These are phyloP conservation scores for Cheilosia grossa DNA, from an alignment of 2,888 invertebrate species.

Conservation along the genomic window DNA sequence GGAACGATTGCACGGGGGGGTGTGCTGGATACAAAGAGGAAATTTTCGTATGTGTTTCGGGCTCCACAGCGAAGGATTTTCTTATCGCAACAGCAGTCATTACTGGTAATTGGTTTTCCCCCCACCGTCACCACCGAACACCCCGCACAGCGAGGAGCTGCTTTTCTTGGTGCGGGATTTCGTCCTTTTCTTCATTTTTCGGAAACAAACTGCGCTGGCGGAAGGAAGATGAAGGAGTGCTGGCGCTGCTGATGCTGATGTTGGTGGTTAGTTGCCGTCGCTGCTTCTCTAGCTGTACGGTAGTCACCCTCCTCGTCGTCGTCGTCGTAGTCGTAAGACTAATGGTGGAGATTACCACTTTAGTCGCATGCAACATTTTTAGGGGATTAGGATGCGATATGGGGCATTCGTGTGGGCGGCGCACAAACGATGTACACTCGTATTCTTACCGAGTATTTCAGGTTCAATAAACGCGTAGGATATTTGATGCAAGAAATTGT, in stretches of 20 bases:
- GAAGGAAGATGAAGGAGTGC: constrained; percentile 63
- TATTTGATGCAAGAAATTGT: constrained; percentile 56
- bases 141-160: not conserved
- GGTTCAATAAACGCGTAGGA: constrained; percentile 75
- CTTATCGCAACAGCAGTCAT: constrained; percentile 79
- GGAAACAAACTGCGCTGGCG: constrained; percentile 37
- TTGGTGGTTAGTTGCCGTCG: constrained; percentile 57
- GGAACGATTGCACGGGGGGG: constrained; percentile 24
- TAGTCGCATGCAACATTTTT: constrained; percentile 73
- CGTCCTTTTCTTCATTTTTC: constrained; percentile 31
- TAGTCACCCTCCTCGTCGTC: too few species aligned
- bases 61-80: constrained; percentile 68
- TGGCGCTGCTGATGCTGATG: constrained; percentile 48
- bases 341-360: constrained; percentile 71
- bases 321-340: constrained; percentile 66
- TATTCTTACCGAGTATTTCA: constrained; percentile 35
- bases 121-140: not conserved
- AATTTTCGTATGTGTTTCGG: constrained; percentile 71
- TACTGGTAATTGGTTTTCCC: constrained; percentile 81
- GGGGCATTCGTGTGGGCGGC: constrained; percentile 31
- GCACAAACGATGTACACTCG: constrained; percentile 18
- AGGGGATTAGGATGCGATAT: constrained; percentile 67
- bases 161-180: constrained; percentile 38
- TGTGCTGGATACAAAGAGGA: constrained; percentile 53
- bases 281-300: constrained; percentile 32